Conservation (phyloP, 2,113 vertebrate species). For the Menura novaehollandiae region DNA sequence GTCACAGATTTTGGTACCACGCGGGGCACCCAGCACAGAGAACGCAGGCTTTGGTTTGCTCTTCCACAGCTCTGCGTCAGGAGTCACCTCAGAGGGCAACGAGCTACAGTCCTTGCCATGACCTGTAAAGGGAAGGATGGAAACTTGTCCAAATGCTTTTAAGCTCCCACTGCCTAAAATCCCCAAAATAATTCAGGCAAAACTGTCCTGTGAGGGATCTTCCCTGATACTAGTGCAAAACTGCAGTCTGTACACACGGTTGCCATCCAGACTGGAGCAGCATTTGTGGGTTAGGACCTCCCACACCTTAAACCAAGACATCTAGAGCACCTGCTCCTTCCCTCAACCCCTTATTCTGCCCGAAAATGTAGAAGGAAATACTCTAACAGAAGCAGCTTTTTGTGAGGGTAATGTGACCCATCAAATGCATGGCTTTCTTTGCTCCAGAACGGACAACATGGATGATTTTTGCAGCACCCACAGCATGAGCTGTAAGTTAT, state of each 20-base stretch:
- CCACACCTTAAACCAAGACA: not conserved
- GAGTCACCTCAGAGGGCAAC: not conserved
- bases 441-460: accelerated
- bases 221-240: not conserved
- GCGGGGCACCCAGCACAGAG: accelerated
- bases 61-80: accelerated
- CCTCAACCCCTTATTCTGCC: not conserved
- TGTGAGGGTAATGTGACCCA: not conserved
- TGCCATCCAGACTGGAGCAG: accelerated
- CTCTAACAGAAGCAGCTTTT: not conserved
- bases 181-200: not conserved
- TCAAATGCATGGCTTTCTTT: not conserved
- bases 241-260: accelerated
- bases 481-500: accelerated
- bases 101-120: not conserved
- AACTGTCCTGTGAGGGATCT: not conserved
- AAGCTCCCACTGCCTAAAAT: not conserved
- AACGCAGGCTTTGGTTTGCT: not conserved
- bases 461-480: not conserved
- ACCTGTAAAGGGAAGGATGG: not conserved
- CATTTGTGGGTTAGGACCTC: not conserved
- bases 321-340: not conserved
- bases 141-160: not conserved
- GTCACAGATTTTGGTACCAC: not conserved
- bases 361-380: not conserved